Base-by-base conservation (phyloP, 2,797 vertebrate species). In the Babyrousa celebensis region DNA sequence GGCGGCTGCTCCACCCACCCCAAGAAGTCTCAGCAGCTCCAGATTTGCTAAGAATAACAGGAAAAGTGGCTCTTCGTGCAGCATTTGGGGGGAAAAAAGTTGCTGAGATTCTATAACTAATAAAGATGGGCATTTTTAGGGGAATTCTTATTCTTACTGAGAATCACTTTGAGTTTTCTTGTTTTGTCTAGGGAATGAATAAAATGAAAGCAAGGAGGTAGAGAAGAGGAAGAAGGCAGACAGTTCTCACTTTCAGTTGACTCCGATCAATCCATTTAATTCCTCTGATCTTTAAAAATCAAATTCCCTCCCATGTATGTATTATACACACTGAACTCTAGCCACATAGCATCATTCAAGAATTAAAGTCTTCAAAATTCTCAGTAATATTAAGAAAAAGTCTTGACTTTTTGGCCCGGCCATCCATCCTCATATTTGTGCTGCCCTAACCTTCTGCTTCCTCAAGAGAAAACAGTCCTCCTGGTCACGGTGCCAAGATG, bases 121-220 rank as follows among this genome's bases (percentile, higher is more conserved):
- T 62, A 92, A 91, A 86, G 21, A 91, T 2, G 9, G 72, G 25
- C 27, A 54, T 91, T 77, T 36, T 75, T 63, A 40, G 16, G n/a
- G 32, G 32, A 25, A 85, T 85, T 94, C 75, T 93, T 40, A 23
- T 62, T 60, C 29, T 82, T n/a, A n/a, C 11, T 77, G 56, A 94
- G 68, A 74, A 85, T 82, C 1, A 3, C n/a, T 92, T 91, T 60
- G 77, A 48, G 75, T 96, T 78, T 85, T 94, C 70, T 93, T 82
- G 56, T 96, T 91, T 95, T 84, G 56, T 94, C 54, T 93, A 86
- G 79, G 32, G 52, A 86, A 68, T 65, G 63, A 92, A 65, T 91
- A 82, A 96, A 90, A 60, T 36, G 67, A 74, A 94, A 96, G 52
- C 77, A 91, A n/a, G n/a, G 52, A 70, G 86, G 40, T 18, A 32